phyloP scores from a whole-genome alignment of 1,140 invertebrate genomes.

The Drosophila pectinifera region DNA sequence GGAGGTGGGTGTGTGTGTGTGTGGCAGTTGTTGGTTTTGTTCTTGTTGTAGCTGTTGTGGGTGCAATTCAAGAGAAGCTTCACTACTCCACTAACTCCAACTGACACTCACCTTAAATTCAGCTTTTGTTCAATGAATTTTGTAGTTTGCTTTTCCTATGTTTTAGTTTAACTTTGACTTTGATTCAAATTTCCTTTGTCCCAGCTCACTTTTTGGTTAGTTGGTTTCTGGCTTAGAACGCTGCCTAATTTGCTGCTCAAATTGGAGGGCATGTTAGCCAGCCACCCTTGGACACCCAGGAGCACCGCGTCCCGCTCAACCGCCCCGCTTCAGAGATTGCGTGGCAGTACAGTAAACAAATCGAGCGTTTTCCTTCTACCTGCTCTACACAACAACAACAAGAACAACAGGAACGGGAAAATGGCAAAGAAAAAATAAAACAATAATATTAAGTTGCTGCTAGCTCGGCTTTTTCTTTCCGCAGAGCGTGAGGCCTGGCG shows the following conservation, averaged over 20 bases:
- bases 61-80: slow-evolving; percentile 44
- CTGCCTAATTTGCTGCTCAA: slow-evolving; percentile 50
- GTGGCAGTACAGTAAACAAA: slow-evolving; percentile 65
- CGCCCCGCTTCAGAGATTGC: slow-evolving; percentile 36
- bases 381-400: slow-evolving; percentile 15
- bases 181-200: slow-evolving; percentile 4
- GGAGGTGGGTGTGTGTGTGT: slow-evolving; percentile 27
- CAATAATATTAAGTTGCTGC: slow-evolving; percentile 49
- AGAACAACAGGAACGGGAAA: slow-evolving; percentile 1
- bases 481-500: background rate
- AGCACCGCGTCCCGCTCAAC: background rate
- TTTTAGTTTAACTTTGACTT: background rate
- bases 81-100: slow-evolving; percentile 15
- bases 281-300: slow-evolving; percentile 9
- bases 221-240: slow-evolving; percentile 22
- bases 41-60: slow-evolving; percentile 43
- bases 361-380: slow-evolving; percentile 53
- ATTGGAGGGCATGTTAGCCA: slow-evolving; percentile 40
- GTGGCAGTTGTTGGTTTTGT: slow-evolving; percentile 33
- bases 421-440: slow-evolving; percentile 43
- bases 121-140: slow-evolving; percentile 11
- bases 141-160: background rate
- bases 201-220: slow-evolving; percentile 7
- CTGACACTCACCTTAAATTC: slow-evolving; percentile 33
- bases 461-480: slow-evolving; percentile 23